Evolutionary conservation across 2,888 invertebrate species (phyloP).

Genomic region (Coleophora deauratella): DNA sequence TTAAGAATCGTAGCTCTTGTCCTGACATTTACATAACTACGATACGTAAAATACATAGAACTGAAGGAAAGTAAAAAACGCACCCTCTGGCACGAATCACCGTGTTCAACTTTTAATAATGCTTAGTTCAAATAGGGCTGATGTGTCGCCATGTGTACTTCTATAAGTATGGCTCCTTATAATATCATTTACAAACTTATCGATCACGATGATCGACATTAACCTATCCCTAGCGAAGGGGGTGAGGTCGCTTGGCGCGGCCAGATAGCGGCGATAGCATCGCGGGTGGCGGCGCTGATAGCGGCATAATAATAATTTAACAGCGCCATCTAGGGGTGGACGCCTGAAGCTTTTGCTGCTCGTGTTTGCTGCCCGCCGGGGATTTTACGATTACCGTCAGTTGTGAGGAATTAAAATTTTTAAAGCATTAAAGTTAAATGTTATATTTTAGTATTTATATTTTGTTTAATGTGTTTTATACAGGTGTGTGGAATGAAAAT

Average conservation of each 20-base stretch:
- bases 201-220: neutral
- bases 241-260: slow-evolving; percentile 69
- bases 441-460: neutral
- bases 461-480: neutral
- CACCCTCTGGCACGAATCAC: no score
- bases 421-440: neutral
- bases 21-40: no score
- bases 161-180: no score
- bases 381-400: neutral
- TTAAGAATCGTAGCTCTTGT: no score
- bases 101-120: no score
- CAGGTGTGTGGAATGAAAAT: no score
- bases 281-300: slow-evolving; percentile 68
- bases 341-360: slow-evolving; percentile 6
- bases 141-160: no score
- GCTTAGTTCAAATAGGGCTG: no score
- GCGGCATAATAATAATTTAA: slow-evolving; percentile 71
- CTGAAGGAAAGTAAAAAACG: no score
- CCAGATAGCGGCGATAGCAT: slow-evolving; percentile 52
- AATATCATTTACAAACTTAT: neutral
- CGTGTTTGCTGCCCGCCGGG: neutral
- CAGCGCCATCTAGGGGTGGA: slow-evolving; percentile 61
- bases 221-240: slow-evolving; percentile 48
- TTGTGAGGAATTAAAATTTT: neutral
- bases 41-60: no score